Evolutionary conservation across 2,113 vertebrate genomes (phyloP).

Genomic region (Carlito syrichta): DNA sequence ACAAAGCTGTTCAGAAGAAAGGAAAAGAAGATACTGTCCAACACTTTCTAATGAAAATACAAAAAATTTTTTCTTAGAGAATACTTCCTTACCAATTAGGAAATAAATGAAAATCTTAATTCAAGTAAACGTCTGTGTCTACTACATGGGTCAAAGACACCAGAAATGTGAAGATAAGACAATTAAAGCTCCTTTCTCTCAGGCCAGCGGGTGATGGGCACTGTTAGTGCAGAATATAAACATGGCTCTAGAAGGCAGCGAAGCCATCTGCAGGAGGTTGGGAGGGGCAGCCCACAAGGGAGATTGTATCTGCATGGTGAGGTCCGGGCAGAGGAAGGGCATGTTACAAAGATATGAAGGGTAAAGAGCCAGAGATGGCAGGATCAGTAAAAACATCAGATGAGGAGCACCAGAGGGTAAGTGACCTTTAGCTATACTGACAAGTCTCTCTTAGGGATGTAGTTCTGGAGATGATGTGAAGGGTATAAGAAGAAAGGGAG

Average conservation of each 20-base stretch:
- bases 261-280: background rate
- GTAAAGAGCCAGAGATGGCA: background rate
- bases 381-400: background rate
- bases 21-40: background rate
- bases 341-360: background rate
- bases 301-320: background rate
- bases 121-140: background rate
- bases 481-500: background rate
- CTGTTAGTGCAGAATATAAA: background rate
- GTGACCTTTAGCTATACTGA: background rate
- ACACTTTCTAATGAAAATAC: background rate
- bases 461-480: background rate
- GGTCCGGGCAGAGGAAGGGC: background rate
- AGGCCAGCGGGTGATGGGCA: too few relatives aligned
- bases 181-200: background rate
- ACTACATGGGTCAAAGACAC: background rate
- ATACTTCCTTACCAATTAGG: background rate
- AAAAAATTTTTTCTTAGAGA: background rate
- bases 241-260: background rate
- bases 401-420: background rate
- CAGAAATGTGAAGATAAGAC: background rate
- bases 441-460: background rate
- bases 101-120: constrained; percentile 16
- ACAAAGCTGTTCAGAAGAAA: background rate
- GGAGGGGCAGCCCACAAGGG: background rate